A percentile compares a stretch with the other conserved stretches of the same genome.
phyloP scores from a whole-genome alignment of 35 echinoderm and acorn worm species.

The Lytechinus variegatus region DNA sequence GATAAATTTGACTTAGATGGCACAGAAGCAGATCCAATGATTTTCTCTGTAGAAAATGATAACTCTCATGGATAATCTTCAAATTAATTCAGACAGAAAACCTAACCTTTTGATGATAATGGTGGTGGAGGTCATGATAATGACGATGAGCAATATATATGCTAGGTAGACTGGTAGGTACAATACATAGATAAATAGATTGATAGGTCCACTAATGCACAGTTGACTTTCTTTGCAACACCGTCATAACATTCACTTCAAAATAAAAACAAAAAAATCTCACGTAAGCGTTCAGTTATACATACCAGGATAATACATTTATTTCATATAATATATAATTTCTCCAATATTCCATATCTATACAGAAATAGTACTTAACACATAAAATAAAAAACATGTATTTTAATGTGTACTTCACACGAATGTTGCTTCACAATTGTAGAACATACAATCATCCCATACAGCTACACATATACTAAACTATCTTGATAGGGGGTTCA shows the following conservation, averaged over 20 bases:
- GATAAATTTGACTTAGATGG: too few species aligned
- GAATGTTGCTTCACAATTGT: neutral
- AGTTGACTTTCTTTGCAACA: neutral
- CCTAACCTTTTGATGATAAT: too few species aligned
- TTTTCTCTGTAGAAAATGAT: too few species aligned
- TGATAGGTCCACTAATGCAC: too few species aligned
- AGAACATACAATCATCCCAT: neutral
- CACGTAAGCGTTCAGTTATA: neutral
- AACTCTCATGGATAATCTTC: too few species aligned
- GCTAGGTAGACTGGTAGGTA: too few species aligned
- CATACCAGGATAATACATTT: constrained; percentile 13
- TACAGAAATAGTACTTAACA: neutral
- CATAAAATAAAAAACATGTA: neutral
- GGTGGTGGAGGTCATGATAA: too few species aligned
- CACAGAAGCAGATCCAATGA: too few species aligned
- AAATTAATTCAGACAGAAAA: too few species aligned
- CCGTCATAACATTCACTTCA: too few species aligned
- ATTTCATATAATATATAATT: constrained; percentile 12
- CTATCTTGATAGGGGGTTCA: neutral
- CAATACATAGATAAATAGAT: too few species aligned
- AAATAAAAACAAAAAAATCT: neutral
- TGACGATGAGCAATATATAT: too few species aligned
- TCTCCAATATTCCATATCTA: constrained; percentile 19
- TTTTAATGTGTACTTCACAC: neutral
- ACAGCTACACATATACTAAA: neutral